Conservation (phyloP, 2,888 invertebrate genomes). For the Metacarcinus magister region DNA sequence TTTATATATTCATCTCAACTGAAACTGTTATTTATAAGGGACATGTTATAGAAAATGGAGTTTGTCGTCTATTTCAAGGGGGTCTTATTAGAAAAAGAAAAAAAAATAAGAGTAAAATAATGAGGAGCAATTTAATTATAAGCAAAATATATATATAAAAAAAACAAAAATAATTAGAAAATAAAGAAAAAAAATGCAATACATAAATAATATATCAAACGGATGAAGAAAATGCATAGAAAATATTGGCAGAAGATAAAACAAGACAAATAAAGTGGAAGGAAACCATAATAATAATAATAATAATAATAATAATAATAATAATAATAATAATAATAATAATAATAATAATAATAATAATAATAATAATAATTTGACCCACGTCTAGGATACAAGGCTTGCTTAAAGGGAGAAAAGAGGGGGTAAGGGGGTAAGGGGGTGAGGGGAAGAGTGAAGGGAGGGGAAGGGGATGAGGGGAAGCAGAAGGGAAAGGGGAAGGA, state of each 20-base stretch:
- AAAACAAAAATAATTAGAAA: too few species aligned
- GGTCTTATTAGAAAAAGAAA: too few species aligned
- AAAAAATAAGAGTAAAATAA: too few species aligned
- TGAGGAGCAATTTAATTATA: too few species aligned
- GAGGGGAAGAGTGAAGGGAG: not conserved
- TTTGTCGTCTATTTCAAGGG: too few species aligned
- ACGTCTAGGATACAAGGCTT: not conserved
- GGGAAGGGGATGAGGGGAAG: not conserved
- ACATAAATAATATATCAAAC: too few species aligned
- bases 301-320: not conserved
- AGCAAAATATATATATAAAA: too few species aligned
- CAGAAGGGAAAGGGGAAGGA: not conserved
- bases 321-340: not conserved
- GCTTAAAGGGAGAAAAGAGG: constrained; percentile 8
- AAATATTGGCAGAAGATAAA: not conserved
- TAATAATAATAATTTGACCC: not conserved
- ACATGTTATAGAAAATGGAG: too few species aligned
- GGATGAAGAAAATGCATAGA: too few species aligned
- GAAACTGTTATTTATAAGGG: too few species aligned
- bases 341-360: not conserved
- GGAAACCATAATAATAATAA: not conserved
- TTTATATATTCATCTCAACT: too few species aligned
- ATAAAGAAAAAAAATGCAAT: too few species aligned
- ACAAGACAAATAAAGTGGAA: not conserved
- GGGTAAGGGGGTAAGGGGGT: not conserved